Conservation (phyloP, 2,888 invertebrate species). For the Anthrax anthrax region DNA sequence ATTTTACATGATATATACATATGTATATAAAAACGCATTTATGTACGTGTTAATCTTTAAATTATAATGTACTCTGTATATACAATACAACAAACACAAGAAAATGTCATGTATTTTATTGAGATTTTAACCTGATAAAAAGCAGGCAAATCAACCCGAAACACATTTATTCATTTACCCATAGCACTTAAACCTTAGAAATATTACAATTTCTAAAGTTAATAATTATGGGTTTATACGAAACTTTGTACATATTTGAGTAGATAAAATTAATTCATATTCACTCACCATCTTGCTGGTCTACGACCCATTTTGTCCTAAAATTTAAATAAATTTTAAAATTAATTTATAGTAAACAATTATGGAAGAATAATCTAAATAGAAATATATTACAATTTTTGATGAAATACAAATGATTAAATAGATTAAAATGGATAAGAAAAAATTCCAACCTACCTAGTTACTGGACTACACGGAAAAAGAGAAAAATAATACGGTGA, state of each 20-base stretch:
- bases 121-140: slow-evolving; percentile 3
- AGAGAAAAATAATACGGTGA: too few relatives aligned
- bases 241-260: background rate
- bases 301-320: slow-evolving; percentile 88
- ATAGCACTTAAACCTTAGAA: background rate
- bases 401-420: too few relatives aligned
- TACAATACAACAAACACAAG: background rate
- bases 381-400: too few relatives aligned
- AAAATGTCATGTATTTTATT: slow-evolving; percentile 9
- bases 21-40: too few relatives aligned
- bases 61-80: too few relatives aligned
- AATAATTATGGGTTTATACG: background rate
- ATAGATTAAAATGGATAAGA: too few relatives aligned
- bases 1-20: too few relatives aligned
- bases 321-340: slow-evolving; percentile 17
- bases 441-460: too few relatives aligned
- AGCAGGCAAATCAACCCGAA: slow-evolving; percentile 4
- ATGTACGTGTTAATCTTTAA: too few relatives aligned
- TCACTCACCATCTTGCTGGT: slow-evolving; percentile 91
- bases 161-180: background rate
- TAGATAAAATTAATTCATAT: slow-evolving; percentile 9
- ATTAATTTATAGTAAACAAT: slow-evolving; percentile 2
- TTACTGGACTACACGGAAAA: too few relatives aligned
- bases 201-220: background rate
- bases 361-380: too few relatives aligned